Evolutionary conservation across 2,888 invertebrate genomes (phyloP), one percentile per base, ranked within the genome.

Genomic region (Drosophila kuntzei): DNA sequence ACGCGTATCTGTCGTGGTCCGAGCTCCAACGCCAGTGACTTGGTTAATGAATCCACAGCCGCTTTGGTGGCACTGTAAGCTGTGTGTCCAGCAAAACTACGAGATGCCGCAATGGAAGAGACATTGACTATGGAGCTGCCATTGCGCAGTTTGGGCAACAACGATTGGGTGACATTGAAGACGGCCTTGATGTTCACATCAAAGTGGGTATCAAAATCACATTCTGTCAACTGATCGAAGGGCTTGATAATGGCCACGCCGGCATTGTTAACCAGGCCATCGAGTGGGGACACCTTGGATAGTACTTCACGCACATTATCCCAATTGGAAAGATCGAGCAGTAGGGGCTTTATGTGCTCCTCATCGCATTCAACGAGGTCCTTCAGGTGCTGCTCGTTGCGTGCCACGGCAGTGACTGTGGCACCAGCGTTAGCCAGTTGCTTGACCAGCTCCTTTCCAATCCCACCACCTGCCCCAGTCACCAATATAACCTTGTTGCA

Each of bases 231-330:
- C 43, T 96, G 94, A 0, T 95, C 92, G 84, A 98, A 95, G 0
- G 96, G 94, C 75, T 95, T 95, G 29, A 96, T 93, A 37, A 93
- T 90, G 3, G 95, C 95, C 22, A 96, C 92, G 1, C 95, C 98
- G 2, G 98, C 98, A 93, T 98, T 98, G 89, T 98, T 98, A 0
- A 98, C 97, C 25, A 98, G 91, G 6, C 97, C 94, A 92, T 98
- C 96, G 75, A 98, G 94, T 63, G 93, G 93, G 0, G 95, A 93
- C 37, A 95, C 93, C 75, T 93, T 93, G 54, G 92, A 72, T 0
- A 96, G 89, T 0, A 93, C 94, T 65, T 93, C 90, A 65, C 95
- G 94, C 0, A 97, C 96, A 67, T 93, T 94, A 2, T 95, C 93
- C 97, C 98, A 98, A 89, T 97, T 93, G 6, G 93, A 92, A 25